These are phyloP conservation scores for Sorex fumeus DNA, from an alignment of 2,113 vertebrate genomes.

Conservation along the genomic window DNA sequence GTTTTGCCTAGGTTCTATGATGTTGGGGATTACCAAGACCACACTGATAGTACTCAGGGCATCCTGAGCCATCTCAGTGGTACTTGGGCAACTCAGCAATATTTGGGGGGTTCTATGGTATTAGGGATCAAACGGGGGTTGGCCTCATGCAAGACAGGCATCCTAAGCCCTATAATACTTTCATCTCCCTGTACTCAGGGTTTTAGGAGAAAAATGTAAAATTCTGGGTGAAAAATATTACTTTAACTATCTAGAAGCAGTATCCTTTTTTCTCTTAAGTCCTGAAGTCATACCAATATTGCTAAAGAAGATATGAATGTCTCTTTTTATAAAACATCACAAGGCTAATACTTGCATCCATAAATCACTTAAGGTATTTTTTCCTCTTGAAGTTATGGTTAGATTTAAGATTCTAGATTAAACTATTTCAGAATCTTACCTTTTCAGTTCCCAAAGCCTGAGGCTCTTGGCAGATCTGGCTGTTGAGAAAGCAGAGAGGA, in stretches of 20 bases:
- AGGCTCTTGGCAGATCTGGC: constrained; percentile 65
- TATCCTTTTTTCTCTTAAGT: not conserved
- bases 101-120: no score
- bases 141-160: no score
- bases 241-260: constrained; percentile 35
- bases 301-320: not conserved
- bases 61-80: no score
- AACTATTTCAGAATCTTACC: constrained; percentile 76
- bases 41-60: no score
- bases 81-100: no score
- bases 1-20: no score
- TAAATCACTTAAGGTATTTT: not conserved
- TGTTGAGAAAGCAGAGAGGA: constrained; percentile 76
- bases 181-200: no score
- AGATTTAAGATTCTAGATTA: constrained; percentile 35
- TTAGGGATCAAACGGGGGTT: no score
- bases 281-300: not conserved
- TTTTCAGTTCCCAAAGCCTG: constrained; percentile 64
- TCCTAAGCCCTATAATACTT: no score
- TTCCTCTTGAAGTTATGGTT: constrained; percentile 31
- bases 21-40: no score
- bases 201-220: not conserved
- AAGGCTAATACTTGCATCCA: not conserved
- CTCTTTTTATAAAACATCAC: constrained; percentile 28
- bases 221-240: not conserved